Evolutionary conservation across 2,113 vertebrate genomes (phyloP), one percentile per base, ranked within the genome.

Genomic region (Seriola aureovittata): DNA sequence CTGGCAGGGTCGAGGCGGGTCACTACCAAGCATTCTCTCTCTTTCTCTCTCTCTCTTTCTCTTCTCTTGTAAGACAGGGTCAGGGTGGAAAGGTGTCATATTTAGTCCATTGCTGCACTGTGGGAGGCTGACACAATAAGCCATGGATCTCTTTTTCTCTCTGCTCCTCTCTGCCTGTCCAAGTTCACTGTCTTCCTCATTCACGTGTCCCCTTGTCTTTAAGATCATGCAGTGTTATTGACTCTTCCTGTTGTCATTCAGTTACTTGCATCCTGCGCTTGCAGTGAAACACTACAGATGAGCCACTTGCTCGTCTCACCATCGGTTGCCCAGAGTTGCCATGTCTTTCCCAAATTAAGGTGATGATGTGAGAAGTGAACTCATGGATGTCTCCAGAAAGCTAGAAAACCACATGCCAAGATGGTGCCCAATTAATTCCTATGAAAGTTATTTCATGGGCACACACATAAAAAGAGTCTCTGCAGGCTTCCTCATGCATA

Each of bases 11-110:
- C 89, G 93, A 93, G 94, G 91, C 71, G 94, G 96, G 95, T 96
- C 96, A 96, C 94, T 95, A 96, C 94, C 93, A 91, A 95, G 93
- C 93, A 95, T 96, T 96, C 95, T 95, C 93, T 94, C 84, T 66
- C 72, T 83, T 79, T 92, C 71, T 84, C 57, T 69, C 60, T 71
- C 72, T 60, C 80, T 63, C 78, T 72, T 84, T 78, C 81, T 81
- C 71, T 52, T 74, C 71, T 88, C 88, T 80, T 84, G 80, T 87
- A 86, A 78, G 78, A 87, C 81, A 86, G 75, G 80, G 87, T 90
- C 76, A 57, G 71, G 87, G 88, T 90, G 88, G 89, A 81, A 80
- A 92, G 82, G 85, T 93, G 90, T 93, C 92, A 89, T 91, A 92
- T 94, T 91, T 90, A 88, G 90, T 67, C 78, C 62, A 64, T n/a